Conservation (phyloP, 37 sponge, comb jelly and placozoan species). For the Beroe forskalii region DNA sequence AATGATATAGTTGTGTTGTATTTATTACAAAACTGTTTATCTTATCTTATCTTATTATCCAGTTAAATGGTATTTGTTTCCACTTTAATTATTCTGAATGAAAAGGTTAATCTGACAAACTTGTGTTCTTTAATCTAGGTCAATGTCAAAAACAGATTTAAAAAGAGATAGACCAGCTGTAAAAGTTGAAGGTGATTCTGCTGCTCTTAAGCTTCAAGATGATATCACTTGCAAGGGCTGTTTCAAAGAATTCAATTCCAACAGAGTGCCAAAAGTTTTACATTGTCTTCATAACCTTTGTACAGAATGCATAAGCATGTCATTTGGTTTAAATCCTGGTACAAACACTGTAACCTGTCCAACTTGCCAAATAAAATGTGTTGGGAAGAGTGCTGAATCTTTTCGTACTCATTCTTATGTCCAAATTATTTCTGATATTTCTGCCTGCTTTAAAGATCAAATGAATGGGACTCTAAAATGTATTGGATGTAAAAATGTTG, state of each 20-base stretch:
- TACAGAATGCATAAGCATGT: conserved; percentile 40
- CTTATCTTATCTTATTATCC: too few relatives aligned
- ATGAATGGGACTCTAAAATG: conserved; percentile 26
- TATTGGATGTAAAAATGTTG: conserved; percentile 48
- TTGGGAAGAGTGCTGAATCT: conserved; percentile 24
- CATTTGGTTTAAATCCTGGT: conserved; percentile 3
- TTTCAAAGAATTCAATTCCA: not conserved
- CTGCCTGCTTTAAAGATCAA: not conserved
- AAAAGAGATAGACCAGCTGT: not conserved
- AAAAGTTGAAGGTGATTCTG: not conserved
- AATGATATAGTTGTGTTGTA: too few relatives aligned
- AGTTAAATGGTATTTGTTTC: too few relatives aligned
- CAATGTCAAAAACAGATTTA: not conserved
- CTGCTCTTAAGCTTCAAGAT: conserved; percentile 9
- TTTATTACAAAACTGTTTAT: too few relatives aligned
- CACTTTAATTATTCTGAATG: too few relatives aligned
- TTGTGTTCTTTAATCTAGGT: too few relatives aligned
- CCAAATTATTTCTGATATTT: conserved; percentile 14
- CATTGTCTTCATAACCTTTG: conserved; percentile 47
- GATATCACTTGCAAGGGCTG: conserved; percentile 63
- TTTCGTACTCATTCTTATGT: conserved; percentile 60
- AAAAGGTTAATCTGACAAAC: too few relatives aligned
- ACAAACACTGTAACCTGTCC: conserved; percentile 7
- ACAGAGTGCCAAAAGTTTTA: conserved; percentile 26
- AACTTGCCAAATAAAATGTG: not conserved